phyloP scores from a whole-genome alignment of 1,140 invertebrate genomes.

The Ips typographus region DNA sequence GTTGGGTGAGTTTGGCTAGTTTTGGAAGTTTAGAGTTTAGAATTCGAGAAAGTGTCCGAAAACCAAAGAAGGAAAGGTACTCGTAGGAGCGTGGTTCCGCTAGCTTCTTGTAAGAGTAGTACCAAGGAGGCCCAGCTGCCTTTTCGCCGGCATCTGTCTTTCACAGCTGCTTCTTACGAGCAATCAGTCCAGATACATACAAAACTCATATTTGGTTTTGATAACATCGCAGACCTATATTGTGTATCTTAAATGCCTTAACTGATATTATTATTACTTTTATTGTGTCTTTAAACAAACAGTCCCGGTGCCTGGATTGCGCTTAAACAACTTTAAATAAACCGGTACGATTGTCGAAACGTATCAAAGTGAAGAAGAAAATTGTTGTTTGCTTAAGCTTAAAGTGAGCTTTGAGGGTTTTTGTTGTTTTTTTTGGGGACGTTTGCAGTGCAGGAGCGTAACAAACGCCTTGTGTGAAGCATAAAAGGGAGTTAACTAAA shows the following conservation, averaged over 20 bases:
- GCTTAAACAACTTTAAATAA: too few relatives aligned
- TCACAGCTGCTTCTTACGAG: constrained; percentile 37
- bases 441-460: too few relatives aligned
- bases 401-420: too few relatives aligned
- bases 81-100: constrained; percentile 24
- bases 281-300: constrained; percentile 20
- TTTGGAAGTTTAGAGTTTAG: neutral
- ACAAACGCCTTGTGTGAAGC: neutral
- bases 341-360: too few relatives aligned
- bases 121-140: constrained; percentile 32
- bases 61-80: constrained; percentile 9
- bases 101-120: constrained; percentile 29
- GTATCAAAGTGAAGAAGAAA: too few relatives aligned
- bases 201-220: constrained; percentile 38
- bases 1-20: too few relatives aligned
- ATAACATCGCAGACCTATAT: constrained; percentile 34
- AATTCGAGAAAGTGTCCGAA: neutral
- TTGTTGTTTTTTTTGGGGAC: too few relatives aligned
- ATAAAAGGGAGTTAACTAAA: constrained; percentile 5
- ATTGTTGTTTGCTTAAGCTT: too few relatives aligned
- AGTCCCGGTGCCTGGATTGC: neutral
- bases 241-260: constrained; percentile 14
- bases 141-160: constrained; percentile 35
- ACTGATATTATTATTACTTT: constrained; percentile 17
- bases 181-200: constrained; percentile 38